Conservation (phyloP, 2,113 vertebrate genomes). For the Aspidoscelis tigris region DNA sequence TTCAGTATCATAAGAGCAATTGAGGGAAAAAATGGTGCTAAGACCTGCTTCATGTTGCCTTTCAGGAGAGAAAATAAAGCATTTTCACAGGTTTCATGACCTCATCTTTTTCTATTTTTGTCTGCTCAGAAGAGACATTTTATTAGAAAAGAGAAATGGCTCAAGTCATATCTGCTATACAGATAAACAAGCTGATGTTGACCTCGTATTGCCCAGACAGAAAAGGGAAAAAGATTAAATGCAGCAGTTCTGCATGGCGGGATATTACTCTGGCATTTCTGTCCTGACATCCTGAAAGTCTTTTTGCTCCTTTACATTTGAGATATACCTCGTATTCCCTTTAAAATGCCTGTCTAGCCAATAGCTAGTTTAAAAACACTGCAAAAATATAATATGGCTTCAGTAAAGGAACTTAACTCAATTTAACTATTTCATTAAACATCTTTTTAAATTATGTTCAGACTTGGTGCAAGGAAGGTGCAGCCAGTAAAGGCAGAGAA, state of each 20-base stretch:
- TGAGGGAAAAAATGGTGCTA: background rate
- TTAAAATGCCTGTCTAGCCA: background rate
- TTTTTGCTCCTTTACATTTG: background rate
- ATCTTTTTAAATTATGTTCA: background rate
- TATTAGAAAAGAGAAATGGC: background rate
- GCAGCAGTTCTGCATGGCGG: background rate
- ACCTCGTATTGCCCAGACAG: background rate
- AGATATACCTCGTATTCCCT: background rate
- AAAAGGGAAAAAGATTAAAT: background rate
- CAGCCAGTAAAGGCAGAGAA: background rate
- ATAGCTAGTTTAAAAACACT: background rate
- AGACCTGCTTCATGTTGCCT: background rate
- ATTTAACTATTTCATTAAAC: background rate
- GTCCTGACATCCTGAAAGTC: background rate
- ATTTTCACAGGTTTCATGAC: slow-evolving; percentile 15
- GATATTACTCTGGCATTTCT: background rate
- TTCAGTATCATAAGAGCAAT: slow-evolving; percentile 1
- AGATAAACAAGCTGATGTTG: background rate
- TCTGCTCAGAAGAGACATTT: slow-evolving; percentile 8
- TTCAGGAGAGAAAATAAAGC: background rate
- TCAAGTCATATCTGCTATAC: background rate
- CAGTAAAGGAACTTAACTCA: background rate
- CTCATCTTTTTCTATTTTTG: slow-evolving; percentile 6
- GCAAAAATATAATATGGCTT: background rate
- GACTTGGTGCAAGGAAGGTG: background rate